A percentile compares a stretch with the other conserved stretches of the same genome.
Conservation (phyloP, 2,888 invertebrate species). For the Camponotus fellah region DNA sequence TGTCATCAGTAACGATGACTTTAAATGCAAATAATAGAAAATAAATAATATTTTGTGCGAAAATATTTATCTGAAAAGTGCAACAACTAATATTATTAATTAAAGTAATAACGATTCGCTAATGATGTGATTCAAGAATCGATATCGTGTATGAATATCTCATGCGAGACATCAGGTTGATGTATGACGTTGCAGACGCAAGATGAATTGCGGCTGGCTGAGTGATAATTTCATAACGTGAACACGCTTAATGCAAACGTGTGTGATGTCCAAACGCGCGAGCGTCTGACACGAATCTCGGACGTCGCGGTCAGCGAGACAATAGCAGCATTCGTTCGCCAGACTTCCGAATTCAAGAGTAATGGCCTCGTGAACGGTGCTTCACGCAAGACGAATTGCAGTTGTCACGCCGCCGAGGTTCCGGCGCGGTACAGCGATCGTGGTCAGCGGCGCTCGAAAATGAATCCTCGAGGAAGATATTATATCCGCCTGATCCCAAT, state of each 20-base stretch:
- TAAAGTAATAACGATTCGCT: background rate
- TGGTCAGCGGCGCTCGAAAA: constrained; percentile 73
- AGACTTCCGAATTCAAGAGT: constrained; percentile 53
- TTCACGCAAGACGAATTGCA: constrained; percentile 59
- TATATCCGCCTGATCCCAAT: constrained; percentile 82
- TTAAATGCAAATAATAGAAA: background rate
- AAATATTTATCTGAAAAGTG: background rate
- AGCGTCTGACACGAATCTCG: constrained; percentile 37
- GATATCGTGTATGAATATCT: background rate
- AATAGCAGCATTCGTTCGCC: constrained; percentile 44
- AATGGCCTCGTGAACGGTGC: constrained; percentile 53
- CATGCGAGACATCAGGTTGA: background rate
- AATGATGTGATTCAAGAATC: background rate
- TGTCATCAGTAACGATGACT: background rate
- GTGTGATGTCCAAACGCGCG: constrained; percentile 1
- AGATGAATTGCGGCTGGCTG: constrained; percentile 39
- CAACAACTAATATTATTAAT: background rate
- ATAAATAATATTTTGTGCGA: background rate
- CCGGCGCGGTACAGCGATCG: constrained; percentile 35
- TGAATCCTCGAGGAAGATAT: constrained; percentile 80
- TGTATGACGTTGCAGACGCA: constrained; percentile 15
- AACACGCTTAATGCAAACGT: constrained; percentile 28
- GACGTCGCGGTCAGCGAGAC: constrained; percentile 42
- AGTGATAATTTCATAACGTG: constrained; percentile 49
- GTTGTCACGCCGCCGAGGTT: constrained; percentile 53